Evolutionary conservation across 1,140 invertebrate species (phyloP).

Genomic region (Conus betulinus): DNA sequence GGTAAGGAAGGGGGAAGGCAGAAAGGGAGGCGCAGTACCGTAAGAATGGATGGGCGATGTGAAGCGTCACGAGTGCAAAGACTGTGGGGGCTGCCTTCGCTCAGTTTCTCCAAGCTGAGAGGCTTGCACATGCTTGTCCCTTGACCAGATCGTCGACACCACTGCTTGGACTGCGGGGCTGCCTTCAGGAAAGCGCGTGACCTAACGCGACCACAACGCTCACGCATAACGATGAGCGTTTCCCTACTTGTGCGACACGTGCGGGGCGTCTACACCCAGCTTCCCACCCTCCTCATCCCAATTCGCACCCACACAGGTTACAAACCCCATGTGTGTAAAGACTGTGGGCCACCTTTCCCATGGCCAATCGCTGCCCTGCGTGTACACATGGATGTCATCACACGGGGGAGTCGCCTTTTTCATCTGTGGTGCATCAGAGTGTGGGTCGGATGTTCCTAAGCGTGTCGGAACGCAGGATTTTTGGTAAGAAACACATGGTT

Average conservation of each 20-base stretch:
- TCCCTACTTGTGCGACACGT: conserved; percentile 92
- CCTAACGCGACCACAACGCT: conserved; percentile 36
- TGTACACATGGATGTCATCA: conserved; percentile 76
- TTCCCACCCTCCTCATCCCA: conserved; percentile 33
- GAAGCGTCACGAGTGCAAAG: conserved; percentile 7
- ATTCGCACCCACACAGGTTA: conserved; percentile 41
- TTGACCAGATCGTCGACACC: neutral
- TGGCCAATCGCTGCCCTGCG: conserved; percentile 34
- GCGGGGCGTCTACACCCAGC: conserved; percentile 78
- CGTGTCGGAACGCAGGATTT: conserved; percentile 14
- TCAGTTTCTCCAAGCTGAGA: neutral
- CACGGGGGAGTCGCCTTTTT: conserved; percentile 82
- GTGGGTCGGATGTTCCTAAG: conserved; percentile 27
- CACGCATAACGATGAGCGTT: conserved; percentile 85
- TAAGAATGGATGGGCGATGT: neutral
- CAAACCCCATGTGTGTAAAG: conserved; percentile 36
- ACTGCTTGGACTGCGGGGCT: conserved; percentile 81
- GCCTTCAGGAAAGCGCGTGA: conserved; percentile 82
- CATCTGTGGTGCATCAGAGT: conserved; percentile 41
- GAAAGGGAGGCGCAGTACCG: neutral
- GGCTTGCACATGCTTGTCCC: neutral
- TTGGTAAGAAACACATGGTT: conserved; percentile 16
- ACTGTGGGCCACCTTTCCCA: conserved; percentile 35
- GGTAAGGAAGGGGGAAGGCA: too few species aligned
- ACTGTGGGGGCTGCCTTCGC: conserved; percentile 23